Conservation (phyloP, 2,888 invertebrate genomes). For the Apodemia mormo region DNA sequence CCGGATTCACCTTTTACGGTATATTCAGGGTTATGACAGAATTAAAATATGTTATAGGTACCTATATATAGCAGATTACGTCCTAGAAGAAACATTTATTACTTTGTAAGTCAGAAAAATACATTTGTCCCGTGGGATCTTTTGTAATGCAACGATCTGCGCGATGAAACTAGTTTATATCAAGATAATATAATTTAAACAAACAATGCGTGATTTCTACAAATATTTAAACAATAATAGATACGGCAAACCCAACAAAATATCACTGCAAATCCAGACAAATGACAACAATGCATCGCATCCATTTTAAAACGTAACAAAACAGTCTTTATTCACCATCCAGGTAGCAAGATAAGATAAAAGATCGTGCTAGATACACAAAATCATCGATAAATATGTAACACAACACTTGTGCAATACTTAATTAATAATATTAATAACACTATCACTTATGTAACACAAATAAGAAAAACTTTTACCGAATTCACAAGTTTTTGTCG, state of each 20-base stretch:
- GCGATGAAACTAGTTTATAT: no score
- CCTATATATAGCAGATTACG: not conserved
- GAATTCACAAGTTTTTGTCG: conserved; percentile 19
- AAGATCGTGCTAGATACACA: conserved; percentile 7
- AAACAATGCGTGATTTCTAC: not conserved
- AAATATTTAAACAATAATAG: not conserved
- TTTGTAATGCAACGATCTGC: not conserved
- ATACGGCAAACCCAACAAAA: conserved; percentile 8
- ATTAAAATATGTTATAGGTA: no score
- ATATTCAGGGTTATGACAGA: no score
- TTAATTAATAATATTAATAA: not conserved
- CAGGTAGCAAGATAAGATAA: conserved; percentile 17
- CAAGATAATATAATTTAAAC: not conserved
- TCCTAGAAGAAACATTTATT: not conserved
- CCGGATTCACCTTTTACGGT: no score
- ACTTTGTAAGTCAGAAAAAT: not conserved
- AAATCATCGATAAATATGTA: conserved; percentile 5
- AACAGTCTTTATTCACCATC: conserved; percentile 2
- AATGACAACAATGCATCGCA: not conserved
- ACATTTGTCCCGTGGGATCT: not conserved
- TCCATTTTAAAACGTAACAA: conserved; percentile 16
- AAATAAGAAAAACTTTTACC: conserved; percentile 17
- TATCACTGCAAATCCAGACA: conserved; percentile 10
- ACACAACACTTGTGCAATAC: conserved; percentile 11
- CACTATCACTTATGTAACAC: conserved; percentile 11